Evolutionary conservation across 2,113 vertebrate species (phyloP).

Genomic region (Gallinago paraguaiae): DNA sequence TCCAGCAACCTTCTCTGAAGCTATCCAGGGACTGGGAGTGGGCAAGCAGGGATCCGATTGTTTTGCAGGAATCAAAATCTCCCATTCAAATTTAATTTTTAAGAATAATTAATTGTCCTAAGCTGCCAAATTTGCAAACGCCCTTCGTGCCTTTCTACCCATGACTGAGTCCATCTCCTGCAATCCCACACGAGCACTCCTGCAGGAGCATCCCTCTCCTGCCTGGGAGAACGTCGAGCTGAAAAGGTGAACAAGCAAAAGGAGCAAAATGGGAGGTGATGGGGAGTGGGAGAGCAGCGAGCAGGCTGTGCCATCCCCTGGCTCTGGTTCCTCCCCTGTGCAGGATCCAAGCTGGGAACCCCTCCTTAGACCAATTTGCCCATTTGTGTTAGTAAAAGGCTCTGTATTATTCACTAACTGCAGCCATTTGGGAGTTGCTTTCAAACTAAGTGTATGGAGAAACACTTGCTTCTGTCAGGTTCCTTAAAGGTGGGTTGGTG

Average conservation of each 20-base stretch:
- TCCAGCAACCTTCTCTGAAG: background rate
- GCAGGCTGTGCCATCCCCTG: background rate
- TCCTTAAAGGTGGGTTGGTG: background rate
- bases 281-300: background rate
- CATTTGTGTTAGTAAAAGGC: background rate
- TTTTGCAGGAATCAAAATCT: background rate
- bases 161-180: background rate
- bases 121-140: background rate
- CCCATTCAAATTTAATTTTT: background rate
- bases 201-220: too few species aligned
- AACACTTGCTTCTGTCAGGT: background rate
- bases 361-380: background rate
- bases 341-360: background rate
- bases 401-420: background rate
- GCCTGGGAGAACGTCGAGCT: background rate
- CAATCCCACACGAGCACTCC: background rate
- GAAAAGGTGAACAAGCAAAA: background rate
- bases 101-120: background rate
- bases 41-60: too few species aligned
- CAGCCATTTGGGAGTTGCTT: background rate
- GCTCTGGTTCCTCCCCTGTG: background rate
- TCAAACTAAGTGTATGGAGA: background rate
- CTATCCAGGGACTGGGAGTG: rapidly evolving
- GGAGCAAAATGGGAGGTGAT: background rate
- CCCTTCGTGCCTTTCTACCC: background rate